Evolutionary conservation across 1,140 invertebrate species (phyloP).

Genomic region (Planococcus citri): DNA sequence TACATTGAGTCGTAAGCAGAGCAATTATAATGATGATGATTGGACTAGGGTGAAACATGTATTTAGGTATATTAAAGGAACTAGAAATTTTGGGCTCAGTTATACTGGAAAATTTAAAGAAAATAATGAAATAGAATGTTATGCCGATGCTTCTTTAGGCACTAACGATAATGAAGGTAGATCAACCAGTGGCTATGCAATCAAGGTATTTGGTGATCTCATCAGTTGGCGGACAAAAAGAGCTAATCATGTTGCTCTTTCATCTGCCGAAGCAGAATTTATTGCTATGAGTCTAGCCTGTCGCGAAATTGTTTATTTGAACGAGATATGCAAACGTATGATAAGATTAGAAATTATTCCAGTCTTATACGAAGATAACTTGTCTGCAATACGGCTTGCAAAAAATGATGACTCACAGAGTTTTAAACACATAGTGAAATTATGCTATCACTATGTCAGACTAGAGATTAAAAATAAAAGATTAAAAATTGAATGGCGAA

Average conservation of each 20-base stretch:
- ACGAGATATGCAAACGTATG: constrained; percentile 22
- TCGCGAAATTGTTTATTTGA: constrained; percentile 30
- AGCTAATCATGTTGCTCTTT: constrained; percentile 31
- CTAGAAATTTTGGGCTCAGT: constrained; percentile 20
- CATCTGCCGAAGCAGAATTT: constrained; percentile 33
- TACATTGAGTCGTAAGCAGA: constrained; percentile 23
- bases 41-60: constrained; percentile 21
- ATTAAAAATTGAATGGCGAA: neutral
- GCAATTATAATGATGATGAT: constrained; percentile 17
- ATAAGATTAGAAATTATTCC: neutral
- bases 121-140: constrained; percentile 25
- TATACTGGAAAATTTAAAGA: neutral
- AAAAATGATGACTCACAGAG: neutral
- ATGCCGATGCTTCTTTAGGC: constrained; percentile 26
- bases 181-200: constrained; percentile 28
- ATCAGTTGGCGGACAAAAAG: constrained; percentile 31
- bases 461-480: neutral
- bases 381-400: neutral
- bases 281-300: constrained; percentile 29
- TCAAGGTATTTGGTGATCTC: constrained; percentile 26
- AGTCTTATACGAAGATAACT: constrained; percentile 7
- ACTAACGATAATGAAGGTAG: constrained; percentile 15
- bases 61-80: constrained; percentile 25
- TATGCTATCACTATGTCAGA: constrained; percentile 3
- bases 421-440: neutral